These are phyloP conservation scores for Sphaeridia pumilis DNA, from an alignment of 2,888 invertebrate species.

Conservation along the genomic window DNA sequence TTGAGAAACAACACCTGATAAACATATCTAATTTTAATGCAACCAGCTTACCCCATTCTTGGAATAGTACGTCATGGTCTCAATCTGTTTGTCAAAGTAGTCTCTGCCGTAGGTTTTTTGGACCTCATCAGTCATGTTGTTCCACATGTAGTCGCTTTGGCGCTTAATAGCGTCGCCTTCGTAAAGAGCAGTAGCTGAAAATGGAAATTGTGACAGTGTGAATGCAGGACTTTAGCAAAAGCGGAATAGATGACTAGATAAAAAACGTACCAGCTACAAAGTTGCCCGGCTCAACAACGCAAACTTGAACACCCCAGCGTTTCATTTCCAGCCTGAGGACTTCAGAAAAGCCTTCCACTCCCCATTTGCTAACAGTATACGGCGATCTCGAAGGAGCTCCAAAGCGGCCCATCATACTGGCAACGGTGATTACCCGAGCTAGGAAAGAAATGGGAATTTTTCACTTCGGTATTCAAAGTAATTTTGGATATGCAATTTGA, in stretches of 20 bases:
- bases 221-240: no score
- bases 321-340: constrained; percentile 69
- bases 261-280: constrained; percentile 56
- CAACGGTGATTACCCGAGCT: constrained; percentile 61
- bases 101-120: constrained; percentile 66
- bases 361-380: constrained; percentile 62
- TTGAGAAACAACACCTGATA: not conserved
- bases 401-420: constrained; percentile 66
- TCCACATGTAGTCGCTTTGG: constrained; percentile 60
- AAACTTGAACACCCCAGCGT: constrained; percentile 67
- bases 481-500: not conserved
- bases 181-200: constrained; percentile 28
- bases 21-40: not conserved
- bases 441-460: constrained; percentile 3
- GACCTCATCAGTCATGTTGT: constrained; percentile 59
- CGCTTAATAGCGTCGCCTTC: constrained; percentile 36
- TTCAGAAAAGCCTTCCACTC: constrained; percentile 65
- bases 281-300: constrained; percentile 73
- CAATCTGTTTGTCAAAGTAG: constrained; percentile 67
- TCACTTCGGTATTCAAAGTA: not conserved
- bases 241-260: not conserved
- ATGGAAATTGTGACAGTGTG: no score
- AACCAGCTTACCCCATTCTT: constrained; percentile 50
- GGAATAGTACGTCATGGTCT: constrained; percentile 66
- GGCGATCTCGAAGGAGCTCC: constrained; percentile 69